phyloP scores from a whole-genome alignment of 2,888 invertebrate genomes.

The Agrochola circellaris region DNA sequence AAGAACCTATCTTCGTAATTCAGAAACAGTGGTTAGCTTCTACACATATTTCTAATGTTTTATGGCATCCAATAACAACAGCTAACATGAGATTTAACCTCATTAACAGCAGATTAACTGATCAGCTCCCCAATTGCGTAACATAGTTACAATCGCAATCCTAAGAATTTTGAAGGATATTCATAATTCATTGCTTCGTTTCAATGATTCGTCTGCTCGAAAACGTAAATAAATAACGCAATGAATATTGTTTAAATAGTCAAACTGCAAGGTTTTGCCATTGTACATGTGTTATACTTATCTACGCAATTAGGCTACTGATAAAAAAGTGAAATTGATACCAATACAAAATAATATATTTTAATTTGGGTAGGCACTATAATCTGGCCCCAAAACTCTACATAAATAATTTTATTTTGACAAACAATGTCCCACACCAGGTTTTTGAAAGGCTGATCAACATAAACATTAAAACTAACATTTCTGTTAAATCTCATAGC shows the following conservation, averaged over 20 bases:
- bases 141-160: background rate
- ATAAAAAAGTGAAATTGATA: background rate
- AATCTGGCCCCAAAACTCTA: background rate
- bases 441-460: background rate
- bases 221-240: background rate
- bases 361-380: too few species aligned
- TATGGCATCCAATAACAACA: background rate
- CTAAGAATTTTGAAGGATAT: background rate
- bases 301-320: background rate
- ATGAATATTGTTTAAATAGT: background rate
- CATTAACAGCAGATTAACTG: background rate
- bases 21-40: background rate
- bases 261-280: background rate
- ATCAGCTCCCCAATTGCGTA: background rate
- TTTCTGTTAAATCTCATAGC: conserved; percentile 6
- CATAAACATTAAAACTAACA: background rate
- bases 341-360: too few species aligned
- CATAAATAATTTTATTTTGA: background rate
- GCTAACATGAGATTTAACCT: background rate
- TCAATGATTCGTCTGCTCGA: too few species aligned
- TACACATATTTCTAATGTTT: background rate
- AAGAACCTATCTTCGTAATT: background rate
- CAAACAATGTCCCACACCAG: background rate
- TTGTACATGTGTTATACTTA: background rate
- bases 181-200: background rate